Base-by-base conservation (phyloP, 35 echinoderm and acorn worm genomes). In the Apostichopus japonicus region DNA sequence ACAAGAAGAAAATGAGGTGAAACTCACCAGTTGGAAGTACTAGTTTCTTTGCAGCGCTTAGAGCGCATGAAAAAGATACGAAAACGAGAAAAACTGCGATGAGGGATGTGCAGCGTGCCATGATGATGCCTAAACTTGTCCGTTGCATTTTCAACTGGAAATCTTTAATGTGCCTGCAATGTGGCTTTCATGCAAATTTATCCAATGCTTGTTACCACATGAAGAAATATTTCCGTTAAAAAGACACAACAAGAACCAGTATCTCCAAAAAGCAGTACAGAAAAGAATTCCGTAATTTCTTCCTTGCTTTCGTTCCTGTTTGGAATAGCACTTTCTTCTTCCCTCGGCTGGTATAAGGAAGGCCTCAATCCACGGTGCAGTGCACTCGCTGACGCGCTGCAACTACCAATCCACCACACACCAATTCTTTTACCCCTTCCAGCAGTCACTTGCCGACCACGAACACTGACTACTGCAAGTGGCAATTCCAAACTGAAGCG, bases 301-400 rank as follows among this genome's bases (percentile, higher is more conserved):
- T 75, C 71, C 71, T 75, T 75, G 71, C 16, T 75, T 67, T 24
- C 71, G 71, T 75, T 75, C 71, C 71, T 75, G 15, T 75, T 67
- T 67, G 63, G 19, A 21, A n/a, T 75, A 21, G 16, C 17, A 23
- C 19, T 75, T 75, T 75, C 17, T 75, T 75, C 17, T 75, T 75
- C n/a, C 71, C 81, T 84, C 81, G 81, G 81, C 81, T 44, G 6
- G 9, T 23, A 16, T 19, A 83, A 14, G 79, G 81, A 19, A 21
- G 81, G 24, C n/a, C 55, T 57, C 22, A 55, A 55, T n/a, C 54
- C 13, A 24, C 53, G n/a, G 81, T 53, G 54, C 19, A 57, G 53
- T 84, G 56, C 81, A 84, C 81, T 84, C 81, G 81, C 81, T 84
- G 57, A 84, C 81, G 81, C 81, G 81, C 81, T 84, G 81, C 81